A percentile compares a stretch with the other conserved stretches of the same genome.
phyloP scores from a whole-genome alignment of 2,888 invertebrate species.

The Sarcophaga rosellei region DNA sequence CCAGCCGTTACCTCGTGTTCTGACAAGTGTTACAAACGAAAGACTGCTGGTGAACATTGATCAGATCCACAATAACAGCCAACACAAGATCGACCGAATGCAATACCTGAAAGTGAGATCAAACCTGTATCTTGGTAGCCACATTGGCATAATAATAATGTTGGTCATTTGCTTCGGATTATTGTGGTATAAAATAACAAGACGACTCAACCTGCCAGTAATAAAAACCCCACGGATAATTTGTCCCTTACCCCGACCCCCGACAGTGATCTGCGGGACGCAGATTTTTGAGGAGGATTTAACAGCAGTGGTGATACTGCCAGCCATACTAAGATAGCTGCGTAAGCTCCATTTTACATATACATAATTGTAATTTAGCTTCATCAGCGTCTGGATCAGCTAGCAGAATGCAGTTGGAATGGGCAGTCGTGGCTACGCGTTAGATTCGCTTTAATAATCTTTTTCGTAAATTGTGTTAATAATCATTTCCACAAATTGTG shows the following conservation, averaged over 20 bases:
- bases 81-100: background rate
- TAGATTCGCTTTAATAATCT: no score
- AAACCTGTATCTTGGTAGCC: background rate
- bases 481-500: no score
- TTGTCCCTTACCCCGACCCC: background rate
- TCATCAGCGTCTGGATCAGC: no score
- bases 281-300: background rate
- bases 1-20: background rate
- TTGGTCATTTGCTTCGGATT: background rate
- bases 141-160: background rate
- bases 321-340: background rate
- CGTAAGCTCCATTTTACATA: no score
- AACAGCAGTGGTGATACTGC: background rate
- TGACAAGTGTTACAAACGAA: background rate
- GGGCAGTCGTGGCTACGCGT: no score
- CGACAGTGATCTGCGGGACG: background rate
- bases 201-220: constrained; percentile 5
- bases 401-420: no score
- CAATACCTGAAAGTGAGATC: background rate
- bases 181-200: background rate
- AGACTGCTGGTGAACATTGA: background rate
- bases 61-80: background rate
- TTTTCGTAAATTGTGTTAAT: no score
- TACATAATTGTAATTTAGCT: no score
- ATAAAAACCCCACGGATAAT: background rate